Evolutionary conservation across 1,140 invertebrate genomes (phyloP), one percentile per base, ranked within the genome.

Genomic region (Bactericera cockerelli): DNA sequence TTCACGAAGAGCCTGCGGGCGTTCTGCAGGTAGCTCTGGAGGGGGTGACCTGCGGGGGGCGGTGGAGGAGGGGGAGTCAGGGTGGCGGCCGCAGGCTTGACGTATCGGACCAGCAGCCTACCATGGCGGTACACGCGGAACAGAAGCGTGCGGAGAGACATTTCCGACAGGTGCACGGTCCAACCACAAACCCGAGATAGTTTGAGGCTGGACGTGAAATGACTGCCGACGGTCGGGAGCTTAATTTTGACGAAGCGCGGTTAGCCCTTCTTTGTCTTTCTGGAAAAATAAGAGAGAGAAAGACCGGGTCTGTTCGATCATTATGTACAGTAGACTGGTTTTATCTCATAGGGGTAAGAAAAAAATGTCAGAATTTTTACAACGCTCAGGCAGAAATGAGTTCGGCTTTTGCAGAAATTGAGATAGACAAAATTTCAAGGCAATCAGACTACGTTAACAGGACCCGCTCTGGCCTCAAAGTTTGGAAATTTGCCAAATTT

Each of bases 1-100:
- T 84, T 79, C 26, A 85, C 77, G 49, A 86, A 80, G 1, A 84
- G 67, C 56, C 77, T 74, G 31, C 81, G 71, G 1, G 81, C 79
- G n/a, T 60, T 36, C 24, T 64, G 58, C 26, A 63, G 59, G 60
- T 63, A 58, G 13, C 57, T 53, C 33, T 65, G 65, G 16, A 63
- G 36, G 6, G 42, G 22, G 19, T 49, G 22, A 10, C 42, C 42
- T 4, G n/a, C 42, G 6, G 42, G n/a, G n/a, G n/a, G n/a, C 8
- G 42, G 3, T n/a, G n/a, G 4, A 10, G n/a, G 42, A 49, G 42
- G 22, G 4, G 6, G 42, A 49, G n/a, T 49, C 19, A 49, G n/a
- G 42, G 4, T n/a, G 6, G 42, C 4, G 4, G 6, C 3, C 22
- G 8, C 4, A 22, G 42, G 42, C 22, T 49, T 49, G 42, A 49